Conservation (phyloP, 2,113 vertebrate genomes). For the Prietella phreatophila region DNA sequence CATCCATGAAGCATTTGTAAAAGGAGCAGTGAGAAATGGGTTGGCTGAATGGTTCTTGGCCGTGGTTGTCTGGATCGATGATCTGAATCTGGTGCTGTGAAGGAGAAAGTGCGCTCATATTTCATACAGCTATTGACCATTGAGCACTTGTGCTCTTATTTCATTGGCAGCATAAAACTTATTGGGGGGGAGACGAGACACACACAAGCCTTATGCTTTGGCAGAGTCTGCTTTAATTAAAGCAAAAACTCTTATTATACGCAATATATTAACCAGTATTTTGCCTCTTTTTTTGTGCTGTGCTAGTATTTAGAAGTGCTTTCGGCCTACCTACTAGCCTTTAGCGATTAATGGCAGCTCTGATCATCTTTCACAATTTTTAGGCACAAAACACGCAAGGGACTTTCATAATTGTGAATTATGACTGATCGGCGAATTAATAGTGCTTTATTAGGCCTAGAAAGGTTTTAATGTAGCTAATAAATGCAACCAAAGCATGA, state of each 20-base stretch:
- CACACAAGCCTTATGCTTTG: neutral
- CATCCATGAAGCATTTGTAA: conserved; percentile 1
- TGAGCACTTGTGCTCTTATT: neutral
- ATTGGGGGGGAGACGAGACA: neutral
- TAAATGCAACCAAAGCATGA: neutral
- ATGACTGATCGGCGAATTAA: too few species aligned
- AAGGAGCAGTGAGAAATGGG: neutral
- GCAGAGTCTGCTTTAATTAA: conserved; percentile 11
- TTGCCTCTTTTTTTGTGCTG: neutral
- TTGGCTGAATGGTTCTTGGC: neutral
- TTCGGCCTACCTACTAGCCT: neutral
- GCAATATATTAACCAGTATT: neutral
- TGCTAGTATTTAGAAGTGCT: conserved; percentile 10
- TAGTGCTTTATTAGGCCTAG: neutral
- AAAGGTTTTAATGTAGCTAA: neutral
- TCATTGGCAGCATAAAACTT: conserved; percentile 7
- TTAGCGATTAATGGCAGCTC: neutral
- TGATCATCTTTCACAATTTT: neutral
- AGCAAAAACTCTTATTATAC: neutral
- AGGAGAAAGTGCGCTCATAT: neutral
- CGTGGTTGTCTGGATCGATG: conserved; percentile 6
- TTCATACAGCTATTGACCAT: neutral
- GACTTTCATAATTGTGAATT: neutral
- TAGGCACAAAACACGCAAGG: neutral
- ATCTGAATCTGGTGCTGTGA: conserved; percentile 8